These are phyloP conservation scores for Caerostris extrusa DNA, from an alignment of 1,140 invertebrate species.

Conservation along the genomic window DNA sequence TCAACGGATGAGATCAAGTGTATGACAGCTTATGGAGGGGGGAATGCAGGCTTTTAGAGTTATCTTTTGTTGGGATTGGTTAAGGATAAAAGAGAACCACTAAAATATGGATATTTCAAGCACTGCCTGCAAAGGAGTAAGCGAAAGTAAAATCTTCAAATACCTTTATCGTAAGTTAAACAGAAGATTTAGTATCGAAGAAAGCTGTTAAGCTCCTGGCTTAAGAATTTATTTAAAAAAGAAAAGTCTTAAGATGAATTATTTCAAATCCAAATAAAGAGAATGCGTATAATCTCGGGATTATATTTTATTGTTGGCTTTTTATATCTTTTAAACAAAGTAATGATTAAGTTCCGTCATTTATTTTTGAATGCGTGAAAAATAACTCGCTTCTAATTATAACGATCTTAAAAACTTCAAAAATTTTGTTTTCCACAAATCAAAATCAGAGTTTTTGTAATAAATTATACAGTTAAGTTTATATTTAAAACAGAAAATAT, in stretches of 20 bases:
- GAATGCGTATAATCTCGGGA: not conserved
- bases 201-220: not conserved
- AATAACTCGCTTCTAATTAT: too few species aligned
- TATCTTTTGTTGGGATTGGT: constrained; percentile 21
- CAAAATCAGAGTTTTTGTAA: too few species aligned
- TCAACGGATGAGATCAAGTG: constrained; percentile 34
- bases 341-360: too few species aligned
- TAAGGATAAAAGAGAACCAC: constrained; percentile 2
- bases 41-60: constrained; percentile 12
- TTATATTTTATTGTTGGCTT: not conserved
- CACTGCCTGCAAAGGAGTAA: not conserved
- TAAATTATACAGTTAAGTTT: too few species aligned
- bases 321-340: too few species aligned
- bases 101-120: not conserved
- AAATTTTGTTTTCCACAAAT: too few species aligned
- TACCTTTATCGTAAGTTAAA: not conserved
- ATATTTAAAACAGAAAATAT: too few species aligned
- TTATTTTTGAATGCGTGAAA: too few species aligned
- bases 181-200: not conserved
- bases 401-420: too few species aligned
- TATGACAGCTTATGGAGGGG: not conserved
- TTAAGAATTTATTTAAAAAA: not conserved
- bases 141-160: not conserved
- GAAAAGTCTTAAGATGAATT: not conserved
- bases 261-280: not conserved